Evolutionary conservation across 1,140 invertebrate genomes (phyloP).

Genomic region (Anthonomus grandis): DNA sequence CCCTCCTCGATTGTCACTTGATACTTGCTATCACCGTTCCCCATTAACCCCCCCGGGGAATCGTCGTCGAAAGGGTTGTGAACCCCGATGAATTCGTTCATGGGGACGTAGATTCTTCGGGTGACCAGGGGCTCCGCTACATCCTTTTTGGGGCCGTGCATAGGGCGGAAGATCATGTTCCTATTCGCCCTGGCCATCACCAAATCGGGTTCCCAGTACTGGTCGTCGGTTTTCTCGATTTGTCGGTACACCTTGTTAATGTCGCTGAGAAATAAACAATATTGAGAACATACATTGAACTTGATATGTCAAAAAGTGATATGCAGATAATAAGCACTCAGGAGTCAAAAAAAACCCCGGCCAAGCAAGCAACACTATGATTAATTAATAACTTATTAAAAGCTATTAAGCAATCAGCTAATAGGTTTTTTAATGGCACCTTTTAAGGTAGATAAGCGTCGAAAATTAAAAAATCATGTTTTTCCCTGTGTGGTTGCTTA

Average conservation of each 20-base stretch:
- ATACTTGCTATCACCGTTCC: neutral
- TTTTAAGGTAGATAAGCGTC: too few relatives aligned
- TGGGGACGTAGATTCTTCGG: slow-evolving; percentile 60
- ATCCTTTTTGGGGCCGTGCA: slow-evolving; percentile 46
- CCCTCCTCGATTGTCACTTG: slow-evolving; percentile 64
- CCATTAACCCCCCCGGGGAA: neutral
- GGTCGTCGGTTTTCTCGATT: neutral
- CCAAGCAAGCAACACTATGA: neutral
- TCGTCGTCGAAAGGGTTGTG: slow-evolving; percentile 55
- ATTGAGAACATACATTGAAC: neutral
- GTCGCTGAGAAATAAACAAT: slow-evolving; percentile 10
- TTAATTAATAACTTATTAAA: too few relatives aligned
- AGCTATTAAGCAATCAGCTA: too few relatives aligned
- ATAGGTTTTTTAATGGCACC: too few relatives aligned
- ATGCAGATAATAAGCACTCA: neutral
- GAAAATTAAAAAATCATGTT: too few relatives aligned
- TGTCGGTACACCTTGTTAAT: neutral
- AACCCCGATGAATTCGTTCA: slow-evolving; percentile 75
- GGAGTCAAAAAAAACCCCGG: neutral
- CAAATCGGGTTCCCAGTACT: slow-evolving; percentile 36
- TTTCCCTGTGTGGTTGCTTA: too few relatives aligned
- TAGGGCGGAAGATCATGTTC: slow-evolving; percentile 37
- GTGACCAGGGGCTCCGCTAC: slow-evolving; percentile 58
- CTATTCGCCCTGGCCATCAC: slow-evolving; percentile 34
- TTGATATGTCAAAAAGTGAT: neutral